These are phyloP conservation scores for Ailurus styani DNA, from an alignment of 2,113 vertebrate species.

Conservation along the genomic window DNA sequence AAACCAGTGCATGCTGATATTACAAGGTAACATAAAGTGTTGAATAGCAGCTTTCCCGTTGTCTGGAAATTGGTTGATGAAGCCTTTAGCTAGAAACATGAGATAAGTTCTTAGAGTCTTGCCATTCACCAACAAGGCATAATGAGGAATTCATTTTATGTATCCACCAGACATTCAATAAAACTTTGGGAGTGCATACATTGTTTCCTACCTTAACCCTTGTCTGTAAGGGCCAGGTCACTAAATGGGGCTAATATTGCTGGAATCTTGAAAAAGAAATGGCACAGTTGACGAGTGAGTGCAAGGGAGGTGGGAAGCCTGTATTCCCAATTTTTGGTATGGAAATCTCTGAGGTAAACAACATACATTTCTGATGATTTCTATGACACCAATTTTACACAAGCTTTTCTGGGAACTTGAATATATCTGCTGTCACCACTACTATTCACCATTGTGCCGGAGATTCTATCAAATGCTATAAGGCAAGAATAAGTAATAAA, in stretches of 20 bases:
- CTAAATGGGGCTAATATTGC: background rate
- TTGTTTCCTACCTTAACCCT: background rate
- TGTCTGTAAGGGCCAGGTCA: background rate
- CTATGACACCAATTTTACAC: background rate
- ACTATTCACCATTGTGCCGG: background rate
- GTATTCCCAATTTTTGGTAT: background rate
- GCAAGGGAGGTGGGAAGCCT: background rate
- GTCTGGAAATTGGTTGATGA: background rate
- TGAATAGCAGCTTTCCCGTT: background rate
- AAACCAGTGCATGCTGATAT: background rate
- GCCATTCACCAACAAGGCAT: background rate
- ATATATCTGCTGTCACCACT: background rate
- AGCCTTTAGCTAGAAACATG: background rate
- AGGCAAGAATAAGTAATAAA: background rate
- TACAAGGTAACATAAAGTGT: background rate
- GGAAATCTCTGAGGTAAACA: background rate
- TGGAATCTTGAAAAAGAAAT: background rate
- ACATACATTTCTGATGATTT: background rate
- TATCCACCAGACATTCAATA: background rate
- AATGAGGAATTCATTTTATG: background rate
- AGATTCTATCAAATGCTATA: background rate
- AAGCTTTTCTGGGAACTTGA: background rate
- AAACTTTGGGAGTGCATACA: background rate
- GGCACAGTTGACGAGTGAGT: background rate
- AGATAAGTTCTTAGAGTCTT: background rate